These are phyloP conservation scores for Brienomyrus brachyistius DNA, from an alignment of 2,113 vertebrate species.

Conservation along the genomic window DNA sequence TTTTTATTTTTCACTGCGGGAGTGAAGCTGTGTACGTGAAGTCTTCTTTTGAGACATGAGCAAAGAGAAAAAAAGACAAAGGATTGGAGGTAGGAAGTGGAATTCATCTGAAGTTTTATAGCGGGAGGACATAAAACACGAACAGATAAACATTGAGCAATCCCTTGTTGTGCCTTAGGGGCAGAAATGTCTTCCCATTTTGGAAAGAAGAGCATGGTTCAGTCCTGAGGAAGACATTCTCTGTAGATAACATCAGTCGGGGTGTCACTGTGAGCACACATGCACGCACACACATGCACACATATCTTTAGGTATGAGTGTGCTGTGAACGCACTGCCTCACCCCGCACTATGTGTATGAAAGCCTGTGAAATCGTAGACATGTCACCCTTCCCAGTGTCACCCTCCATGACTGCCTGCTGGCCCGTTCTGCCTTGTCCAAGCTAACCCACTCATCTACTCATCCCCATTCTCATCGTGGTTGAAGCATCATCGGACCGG, in stretches of 20 bases:
- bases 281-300: slow-evolving; percentile 3
- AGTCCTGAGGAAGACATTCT: slow-evolving; percentile 6
- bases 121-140: slow-evolving; percentile 14
- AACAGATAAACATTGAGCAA: slow-evolving; percentile 6
- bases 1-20: too few relatives aligned
- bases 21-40: background rate
- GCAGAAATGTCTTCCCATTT: slow-evolving; percentile 6
- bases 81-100: background rate
- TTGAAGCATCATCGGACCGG: slow-evolving; percentile 41
- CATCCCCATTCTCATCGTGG: background rate
- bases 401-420: background rate
- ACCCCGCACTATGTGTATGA: background rate
- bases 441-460: background rate
- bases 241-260: background rate
- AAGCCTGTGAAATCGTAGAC: background rate
- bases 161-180: slow-evolving; percentile 20
- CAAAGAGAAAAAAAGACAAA: background rate
- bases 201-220: background rate
- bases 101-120: background rate
- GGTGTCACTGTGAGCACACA: background rate
- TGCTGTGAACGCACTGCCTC: background rate
- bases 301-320: background rate
- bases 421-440: background rate
- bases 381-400: background rate
- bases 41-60: background rate